Conservation (phyloP, 2,113 vertebrate species). For the Peromyscus polionotus region DNA sequence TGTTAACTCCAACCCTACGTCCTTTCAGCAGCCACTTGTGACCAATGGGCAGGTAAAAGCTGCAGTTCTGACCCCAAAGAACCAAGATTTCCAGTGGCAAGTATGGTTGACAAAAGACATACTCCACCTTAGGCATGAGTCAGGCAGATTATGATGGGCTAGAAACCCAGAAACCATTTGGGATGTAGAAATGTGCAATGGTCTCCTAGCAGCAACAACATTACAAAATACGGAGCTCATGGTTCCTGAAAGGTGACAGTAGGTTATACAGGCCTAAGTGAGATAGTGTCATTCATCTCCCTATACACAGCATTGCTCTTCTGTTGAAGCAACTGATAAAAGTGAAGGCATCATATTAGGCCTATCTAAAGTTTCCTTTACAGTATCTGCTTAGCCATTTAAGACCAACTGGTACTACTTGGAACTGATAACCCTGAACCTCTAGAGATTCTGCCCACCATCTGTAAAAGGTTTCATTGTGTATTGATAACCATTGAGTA, state of each 20-base stretch:
- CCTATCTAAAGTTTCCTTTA: not conserved
- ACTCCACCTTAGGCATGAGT: accelerated
- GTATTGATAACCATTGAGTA: not conserved
- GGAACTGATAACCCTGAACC: not conserved
- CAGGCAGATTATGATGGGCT: not conserved
- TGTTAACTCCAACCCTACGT: not conserved
- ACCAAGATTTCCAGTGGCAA: too few species aligned
- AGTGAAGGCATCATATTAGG: not conserved
- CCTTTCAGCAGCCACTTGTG: not conserved
- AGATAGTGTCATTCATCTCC: not conserved
- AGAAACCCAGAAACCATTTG: not conserved
- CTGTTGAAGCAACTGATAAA: not conserved
- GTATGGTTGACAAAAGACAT: too few species aligned
- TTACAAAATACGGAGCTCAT: too few species aligned
- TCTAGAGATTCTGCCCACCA: not conserved
- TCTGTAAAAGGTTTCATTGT: not conserved
- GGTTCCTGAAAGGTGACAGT: not conserved
- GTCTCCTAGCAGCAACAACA: not conserved
- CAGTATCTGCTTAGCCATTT: not conserved
- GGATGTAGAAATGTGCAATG: not conserved
- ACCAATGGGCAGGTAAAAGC: not conserved
- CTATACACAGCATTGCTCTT: not conserved
- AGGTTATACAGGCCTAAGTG: not conserved
- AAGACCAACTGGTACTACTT: not conserved
- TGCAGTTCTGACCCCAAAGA: not conserved